These are phyloP conservation scores for Anastrepha ludens DNA, from an alignment of 1,140 invertebrate species.

Conservation along the genomic window DNA sequence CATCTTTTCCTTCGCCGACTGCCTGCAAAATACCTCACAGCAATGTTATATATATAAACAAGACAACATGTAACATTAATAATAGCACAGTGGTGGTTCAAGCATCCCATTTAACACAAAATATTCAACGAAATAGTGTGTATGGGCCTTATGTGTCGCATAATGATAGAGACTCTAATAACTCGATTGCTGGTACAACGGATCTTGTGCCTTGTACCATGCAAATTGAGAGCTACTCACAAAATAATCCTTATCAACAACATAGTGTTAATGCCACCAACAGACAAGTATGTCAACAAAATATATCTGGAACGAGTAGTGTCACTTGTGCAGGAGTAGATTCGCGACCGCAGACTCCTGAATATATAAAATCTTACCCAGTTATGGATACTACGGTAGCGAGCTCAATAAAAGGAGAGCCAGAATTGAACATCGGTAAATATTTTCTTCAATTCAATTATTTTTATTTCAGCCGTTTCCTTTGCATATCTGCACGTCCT, in stretches of 20 bases:
- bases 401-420: slow-evolving; percentile 77
- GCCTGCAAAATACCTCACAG: slow-evolving; percentile 67
- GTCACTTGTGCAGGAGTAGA: slow-evolving; percentile 67
- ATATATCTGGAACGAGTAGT: neutral
- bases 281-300: slow-evolving; percentile 10
- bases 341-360: slow-evolving; percentile 71
- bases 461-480: no score
- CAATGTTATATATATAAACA: slow-evolving; percentile 71
- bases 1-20: neutral
- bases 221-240: neutral
- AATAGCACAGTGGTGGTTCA: slow-evolving; percentile 12
- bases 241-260: slow-evolving; percentile 6
- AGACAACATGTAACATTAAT: slow-evolving; percentile 57
- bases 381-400: slow-evolving; percentile 78
- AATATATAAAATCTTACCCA: slow-evolving; percentile 74
- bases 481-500: no score
- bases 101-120: slow-evolving; percentile 19
- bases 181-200: neutral
- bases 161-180: neutral
- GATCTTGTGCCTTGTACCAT: neutral
- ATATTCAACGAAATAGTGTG: neutral
- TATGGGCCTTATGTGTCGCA: neutral
- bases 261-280: slow-evolving; percentile 10
- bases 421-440: slow-evolving; percentile 78
- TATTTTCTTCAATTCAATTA: neutral